Conservation (phyloP, 1,140 invertebrate genomes). For the Trichonephila clavipes region DNA sequence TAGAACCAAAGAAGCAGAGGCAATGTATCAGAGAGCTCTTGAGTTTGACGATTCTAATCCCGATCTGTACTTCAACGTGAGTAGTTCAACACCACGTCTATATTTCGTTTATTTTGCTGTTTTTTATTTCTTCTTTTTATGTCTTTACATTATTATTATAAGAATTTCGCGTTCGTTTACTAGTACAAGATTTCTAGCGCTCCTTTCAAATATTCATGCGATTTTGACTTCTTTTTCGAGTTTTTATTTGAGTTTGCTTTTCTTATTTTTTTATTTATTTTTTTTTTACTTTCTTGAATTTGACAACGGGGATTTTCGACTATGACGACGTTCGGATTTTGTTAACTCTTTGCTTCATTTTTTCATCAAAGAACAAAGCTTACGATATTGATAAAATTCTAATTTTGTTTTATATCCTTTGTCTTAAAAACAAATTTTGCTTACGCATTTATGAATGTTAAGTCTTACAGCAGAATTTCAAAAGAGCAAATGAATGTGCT, state of each 20-base stretch:
- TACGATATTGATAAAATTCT: not conserved
- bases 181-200: conserved; percentile 45
- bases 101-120: not conserved
- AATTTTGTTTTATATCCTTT: not conserved
- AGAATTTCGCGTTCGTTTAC: conserved; percentile 38
- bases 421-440: not conserved
- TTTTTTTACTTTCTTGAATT: not conserved
- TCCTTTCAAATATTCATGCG: conserved; percentile 68
- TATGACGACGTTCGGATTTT: not conserved
- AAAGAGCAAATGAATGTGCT: not conserved
- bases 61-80: conserved; percentile 82
- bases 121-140: conserved; percentile 16
- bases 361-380: not conserved
- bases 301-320: not conserved
- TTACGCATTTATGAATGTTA: not conserved
- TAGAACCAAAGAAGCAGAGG: conserved; percentile 80
- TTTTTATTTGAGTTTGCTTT: not conserved
- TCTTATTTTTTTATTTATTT: not conserved
- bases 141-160: conserved; percentile 49
- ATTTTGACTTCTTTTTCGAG: not conserved
- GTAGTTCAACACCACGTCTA: conserved; percentile 58
- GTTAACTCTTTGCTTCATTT: not conserved
- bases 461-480: not conserved
- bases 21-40: conserved; percentile 81
- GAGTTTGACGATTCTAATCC: conserved; percentile 80